Base-by-base conservation (phyloP, 2,797 vertebrate genomes). In the Enteromius treurensis region DNA sequence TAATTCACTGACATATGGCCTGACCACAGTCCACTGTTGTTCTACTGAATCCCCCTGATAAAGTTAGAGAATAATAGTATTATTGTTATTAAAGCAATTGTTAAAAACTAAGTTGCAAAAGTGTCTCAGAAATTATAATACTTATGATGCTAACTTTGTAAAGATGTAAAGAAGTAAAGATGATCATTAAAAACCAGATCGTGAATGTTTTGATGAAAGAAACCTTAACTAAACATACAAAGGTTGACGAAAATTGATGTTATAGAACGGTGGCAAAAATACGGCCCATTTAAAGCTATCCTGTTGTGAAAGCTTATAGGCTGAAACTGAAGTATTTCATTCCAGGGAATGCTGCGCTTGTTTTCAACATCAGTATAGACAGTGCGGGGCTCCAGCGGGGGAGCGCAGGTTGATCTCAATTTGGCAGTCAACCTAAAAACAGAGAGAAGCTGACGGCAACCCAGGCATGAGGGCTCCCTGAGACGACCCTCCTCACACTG, bases 401-500 rank as follows among this genome's bases (percentile, higher is more conserved):
- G 69, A 13, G 69, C 29, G 47, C 69, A 73, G 79, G 26, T 81
- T 81, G 69, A 81, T 73, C 55, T 64, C 55, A 49, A 37, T 81
- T 83, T 83, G 55, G 82, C 74, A 83, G 64, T 40, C 67, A 68
- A 68, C 40, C 29, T 73, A 32, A 64, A 71, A 71, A 47, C 74
- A 77, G 73, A 69, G 65, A 55, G n/a, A 47, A 40, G n/a, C 34
- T 81, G 64, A 71, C 42, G 40, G 65, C 34, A 62, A 21, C 37
- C 21, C 82, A 23, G 65, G 21, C 26, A 34, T 60, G 74, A 78
- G 75, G 34, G 65, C 75, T 62, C 21, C 42, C 55, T 19, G 79
- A 73, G 55, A 81, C 69, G 79, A 74, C 53, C 79, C 40, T 71
- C 68, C 69, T 81, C 69, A 81, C 69, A 60, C 79, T 73, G 79